A percentile compares a stretch with the other conserved stretches of the same genome.
Evolutionary conservation across 2,797 vertebrate species (phyloP).

Genomic region (Catamblyrhynchus diadema): DNA sequence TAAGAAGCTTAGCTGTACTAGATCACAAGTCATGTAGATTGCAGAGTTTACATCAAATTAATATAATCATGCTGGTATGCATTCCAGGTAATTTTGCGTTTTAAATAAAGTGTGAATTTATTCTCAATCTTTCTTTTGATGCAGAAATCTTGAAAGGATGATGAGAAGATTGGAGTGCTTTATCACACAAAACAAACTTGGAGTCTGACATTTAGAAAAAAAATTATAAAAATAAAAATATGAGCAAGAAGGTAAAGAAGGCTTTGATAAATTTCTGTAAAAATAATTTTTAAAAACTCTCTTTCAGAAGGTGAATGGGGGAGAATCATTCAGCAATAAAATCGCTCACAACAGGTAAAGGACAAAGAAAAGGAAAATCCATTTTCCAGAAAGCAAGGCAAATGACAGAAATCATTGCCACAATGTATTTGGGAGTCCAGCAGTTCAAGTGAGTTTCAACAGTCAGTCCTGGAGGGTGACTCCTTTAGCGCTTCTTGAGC

Average conservation of each 20-base stretch:
- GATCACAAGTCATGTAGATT: slow-evolving; percentile 18
- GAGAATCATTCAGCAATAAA: not conserved
- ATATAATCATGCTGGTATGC: not conserved
- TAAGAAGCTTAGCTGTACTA: slow-evolving; percentile 24
- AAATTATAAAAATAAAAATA: not conserved
- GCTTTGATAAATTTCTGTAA: not conserved
- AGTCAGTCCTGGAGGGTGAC: not conserved
- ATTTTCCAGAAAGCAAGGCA: not conserved
- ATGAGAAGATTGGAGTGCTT: not conserved
- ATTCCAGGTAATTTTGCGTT: not conserved
- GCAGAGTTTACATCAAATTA: slow-evolving; percentile 1
- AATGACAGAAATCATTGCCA: not conserved
- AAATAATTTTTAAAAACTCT: not conserved
- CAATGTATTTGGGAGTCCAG: not conserved
- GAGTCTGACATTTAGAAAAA: not conserved
- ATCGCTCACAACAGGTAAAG: not conserved
- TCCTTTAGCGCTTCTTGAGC: not conserved
- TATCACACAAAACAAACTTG: not conserved
- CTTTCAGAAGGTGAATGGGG: not conserved
- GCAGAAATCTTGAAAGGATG: not conserved
- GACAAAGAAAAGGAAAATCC: not conserved
- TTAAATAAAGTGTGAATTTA: not conserved
- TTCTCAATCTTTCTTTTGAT: not conserved
- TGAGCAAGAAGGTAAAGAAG: not conserved
- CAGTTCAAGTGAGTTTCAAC: not conserved